Evolutionary conservation across 2,113 vertebrate genomes (phyloP), one percentile per base, ranked within the genome.

Genomic region (Pangasianodon gigas): DNA sequence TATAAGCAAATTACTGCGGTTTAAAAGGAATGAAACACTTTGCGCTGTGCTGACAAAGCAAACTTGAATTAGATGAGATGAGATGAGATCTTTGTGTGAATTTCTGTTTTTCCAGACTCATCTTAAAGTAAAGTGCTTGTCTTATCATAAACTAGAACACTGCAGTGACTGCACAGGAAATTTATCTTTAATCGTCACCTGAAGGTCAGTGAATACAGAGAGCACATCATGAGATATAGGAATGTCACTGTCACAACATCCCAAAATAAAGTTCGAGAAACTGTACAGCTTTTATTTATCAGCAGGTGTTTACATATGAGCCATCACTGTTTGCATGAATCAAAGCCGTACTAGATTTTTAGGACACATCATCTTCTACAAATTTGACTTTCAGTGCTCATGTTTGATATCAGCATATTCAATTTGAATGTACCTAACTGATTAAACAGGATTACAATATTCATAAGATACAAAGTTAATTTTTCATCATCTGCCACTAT

Each of bases 61-160:
- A 41, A 60, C n/a, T 9, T 54, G 4, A 81, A 24, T 46, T 51
- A 21, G 11, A 69, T 29, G 2, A 75, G 56, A 80, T 77, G 37
- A 54, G 52, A 54, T 54, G 26, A 14, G 19, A 74, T 37, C 85
- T 88, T 48, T 32, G 44, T 75, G 44, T 48, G 10, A 54, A n/a
- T 84, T 16, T 54, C 21, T 2, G 13, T 82, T n/a, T 58, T 51
- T 51, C 71, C 32, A 37, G 9, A 4, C 58, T 77, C 37, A 32
- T 80, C n/a, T 51, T 51, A 26, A 71, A 26, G 37, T 41, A 11
- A 16, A 77, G 21, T 83, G 48, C 62, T 71, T 62, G 44, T 88
- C 77, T 51, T 51, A 67, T 11, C 46, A 67, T 87, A 80, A 87
- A 86, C 67, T 32, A 65, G 29, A 51, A 48, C 56, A n/a, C 24